These are phyloP conservation scores for Propithecus perrieri DNA, from an alignment of 2,797 vertebrate genomes.

Conservation along the genomic window DNA sequence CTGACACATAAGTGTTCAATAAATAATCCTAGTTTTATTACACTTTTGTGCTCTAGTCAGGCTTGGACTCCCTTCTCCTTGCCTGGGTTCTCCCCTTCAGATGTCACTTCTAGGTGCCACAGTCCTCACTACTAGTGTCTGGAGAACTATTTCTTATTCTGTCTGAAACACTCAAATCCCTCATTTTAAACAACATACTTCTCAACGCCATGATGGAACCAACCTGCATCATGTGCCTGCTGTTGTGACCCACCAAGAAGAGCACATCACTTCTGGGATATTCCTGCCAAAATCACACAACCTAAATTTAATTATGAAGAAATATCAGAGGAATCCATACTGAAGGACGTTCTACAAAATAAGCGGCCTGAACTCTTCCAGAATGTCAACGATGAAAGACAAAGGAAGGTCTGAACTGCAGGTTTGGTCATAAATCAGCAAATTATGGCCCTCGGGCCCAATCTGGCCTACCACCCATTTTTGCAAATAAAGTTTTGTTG, in stretches of 20 bases:
- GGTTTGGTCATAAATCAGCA: background rate
- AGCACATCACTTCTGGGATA: background rate
- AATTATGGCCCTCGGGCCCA: background rate
- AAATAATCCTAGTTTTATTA: background rate
- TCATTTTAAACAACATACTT: background rate
- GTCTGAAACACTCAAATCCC: background rate
- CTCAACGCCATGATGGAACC: background rate
- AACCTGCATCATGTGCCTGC: background rate
- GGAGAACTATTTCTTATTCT: background rate
- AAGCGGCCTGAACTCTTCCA: background rate
- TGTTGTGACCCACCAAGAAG: background rate
- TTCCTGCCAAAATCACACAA: background rate
- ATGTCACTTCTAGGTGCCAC: background rate
- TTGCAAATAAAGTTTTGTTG: constrained; percentile 12
- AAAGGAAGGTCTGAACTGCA: background rate
- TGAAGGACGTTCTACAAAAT: background rate
- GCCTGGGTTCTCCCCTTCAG: background rate
- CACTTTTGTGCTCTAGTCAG: background rate
- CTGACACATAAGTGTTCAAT: background rate
- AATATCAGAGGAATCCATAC: background rate
- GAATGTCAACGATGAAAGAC: background rate
- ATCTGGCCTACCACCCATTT: background rate
- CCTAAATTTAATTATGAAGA: background rate
- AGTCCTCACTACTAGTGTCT: background rate
- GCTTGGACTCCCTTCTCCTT: background rate